Evolutionary conservation across 2,113 vertebrate genomes (phyloP), one percentile per base, ranked within the genome.

Genomic region (Nyctereutes procyonoides): DNA sequence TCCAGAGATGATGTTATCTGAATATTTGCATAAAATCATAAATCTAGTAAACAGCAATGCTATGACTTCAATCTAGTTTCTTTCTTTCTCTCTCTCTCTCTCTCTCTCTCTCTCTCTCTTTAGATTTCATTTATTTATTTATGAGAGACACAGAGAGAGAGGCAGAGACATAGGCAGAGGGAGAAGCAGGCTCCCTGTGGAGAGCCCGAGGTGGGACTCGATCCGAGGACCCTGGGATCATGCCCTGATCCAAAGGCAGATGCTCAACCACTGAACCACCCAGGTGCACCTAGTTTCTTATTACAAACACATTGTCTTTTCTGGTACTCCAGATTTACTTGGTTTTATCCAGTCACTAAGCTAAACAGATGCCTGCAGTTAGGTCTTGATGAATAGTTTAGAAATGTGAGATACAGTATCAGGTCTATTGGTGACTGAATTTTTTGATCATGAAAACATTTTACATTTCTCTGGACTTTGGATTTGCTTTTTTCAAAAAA

Each of bases 401-500:
- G 3, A 58, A 22, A 79, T 32, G 5, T 26, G 4, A 9, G 12
- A 17, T 35, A 62, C 43, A 43, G 35, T 92, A 13, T 90, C 14
- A 73, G 12, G 3, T 48, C 19, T 60, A 90, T 74, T 6, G 87
- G 11, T 79, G 79, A 92, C 5, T 95, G 20, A 83, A 74, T 30
- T 96, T 96, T 94, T 73, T 82, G 4, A 81, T 83, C 4, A 67
- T 38, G 38, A n/a, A 81, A 81, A 43, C 5, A 93, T 88, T 94
- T 73, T 43, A 53, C 12, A 73, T 73, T 87, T 13, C 76, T 83
- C 24, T 79, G 43, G n/a, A 84, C 2, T 55, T 90, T 60, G 17
- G 19, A 87, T 73, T n/a, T 13, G 35, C 82, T 8, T 22, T 48
- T 86, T 85, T 43, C 43, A n/a, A 92, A 95, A 86, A 73, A 82